Percentiles rank a stretch among this genome's conserved stretches.
Evolutionary conservation across 2,888 invertebrate genomes (phyloP).

Genomic region (Scaeva pyrastri): DNA sequence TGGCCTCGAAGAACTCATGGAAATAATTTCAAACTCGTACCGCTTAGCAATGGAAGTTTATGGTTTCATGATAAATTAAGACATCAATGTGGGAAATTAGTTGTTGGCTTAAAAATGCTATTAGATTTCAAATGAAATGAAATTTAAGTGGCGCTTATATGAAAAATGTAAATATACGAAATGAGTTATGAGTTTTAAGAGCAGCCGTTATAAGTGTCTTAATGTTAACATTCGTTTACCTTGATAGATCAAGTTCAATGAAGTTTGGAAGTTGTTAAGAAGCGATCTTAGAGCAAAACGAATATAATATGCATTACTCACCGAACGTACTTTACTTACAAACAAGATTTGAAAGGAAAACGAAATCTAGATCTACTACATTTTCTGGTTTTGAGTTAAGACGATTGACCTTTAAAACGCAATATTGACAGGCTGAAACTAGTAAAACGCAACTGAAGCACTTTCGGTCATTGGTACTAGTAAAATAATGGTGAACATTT

Average conservation of each 20-base stretch:
- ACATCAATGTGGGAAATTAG: slow-evolving; percentile 45
- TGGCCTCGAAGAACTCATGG: slow-evolving; percentile 52
- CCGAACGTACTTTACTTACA: not conserved
- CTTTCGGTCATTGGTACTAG: too few relatives aligned
- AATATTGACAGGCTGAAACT: too few relatives aligned
- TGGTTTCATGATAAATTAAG: slow-evolving; percentile 69
- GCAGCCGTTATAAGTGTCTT: slow-evolving; percentile 15
- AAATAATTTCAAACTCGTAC: slow-evolving; percentile 44
- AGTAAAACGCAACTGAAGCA: too few relatives aligned
- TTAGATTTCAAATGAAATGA: slow-evolving; percentile 21
- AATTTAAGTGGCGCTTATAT: slow-evolving; percentile 50
- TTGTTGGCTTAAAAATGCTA: slow-evolving; percentile 1
- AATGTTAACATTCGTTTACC: not conserved
- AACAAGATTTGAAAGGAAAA: not conserved
- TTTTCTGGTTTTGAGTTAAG: too few relatives aligned
- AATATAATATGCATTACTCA: too few relatives aligned
- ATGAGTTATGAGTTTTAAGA: slow-evolving; percentile 9
- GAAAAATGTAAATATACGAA: not conserved
- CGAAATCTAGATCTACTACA: too few relatives aligned
- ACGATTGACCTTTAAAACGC: too few relatives aligned
- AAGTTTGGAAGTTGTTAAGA: not conserved
- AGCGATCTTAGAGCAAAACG: too few relatives aligned
- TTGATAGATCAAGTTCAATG: not conserved
- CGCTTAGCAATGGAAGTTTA: slow-evolving; percentile 57
- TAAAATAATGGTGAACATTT: too few relatives aligned